A percentile compares a stretch with the other conserved stretches of the same genome.
phyloP scores from a whole-genome alignment of 2,888 invertebrate genomes.

The Leucophenga montana region DNA sequence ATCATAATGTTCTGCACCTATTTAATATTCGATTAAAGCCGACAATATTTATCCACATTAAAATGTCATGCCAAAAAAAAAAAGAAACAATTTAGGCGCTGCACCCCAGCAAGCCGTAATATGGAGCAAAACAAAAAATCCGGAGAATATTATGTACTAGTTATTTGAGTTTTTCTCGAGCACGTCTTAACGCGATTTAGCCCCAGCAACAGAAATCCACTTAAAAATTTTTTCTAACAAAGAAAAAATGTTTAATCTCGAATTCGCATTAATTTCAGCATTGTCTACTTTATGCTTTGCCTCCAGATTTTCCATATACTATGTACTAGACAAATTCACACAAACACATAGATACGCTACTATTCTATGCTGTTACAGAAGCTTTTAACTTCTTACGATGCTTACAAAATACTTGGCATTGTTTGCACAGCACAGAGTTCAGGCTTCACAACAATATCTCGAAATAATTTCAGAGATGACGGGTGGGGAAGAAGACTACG shows the following conservation, averaged over 20 bases:
- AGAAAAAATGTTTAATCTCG: conserved; percentile 48
- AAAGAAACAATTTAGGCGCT: background rate
- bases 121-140: background rate
- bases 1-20: background rate
- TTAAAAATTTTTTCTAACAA: background rate
- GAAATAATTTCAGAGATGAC: conserved; percentile 13
- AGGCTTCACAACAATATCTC: too few species aligned
- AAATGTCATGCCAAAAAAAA: conserved; percentile 3
- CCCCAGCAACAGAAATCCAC: too few species aligned
- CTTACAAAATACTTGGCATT: conserved; percentile 40
- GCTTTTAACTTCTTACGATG: background rate
- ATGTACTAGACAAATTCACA: too few species aligned
- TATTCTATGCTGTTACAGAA: too few species aligned
- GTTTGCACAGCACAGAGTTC: conserved; percentile 49
- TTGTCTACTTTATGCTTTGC: conserved; percentile 41
- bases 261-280: conserved; percentile 61
- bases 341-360: too few species aligned
- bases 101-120: background rate
- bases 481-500: conserved; percentile 2
- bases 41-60: conserved; percentile 15
- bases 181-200: background rate
- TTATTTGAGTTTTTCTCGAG: conserved; percentile 9
- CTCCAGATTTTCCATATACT: too few species aligned
- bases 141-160: conserved; percentile 10
- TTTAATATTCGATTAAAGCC: conserved; percentile 21